Evolutionary conservation across 2,888 invertebrate genomes (phyloP), one percentile per base, ranked within the genome.

Genomic region (Odontocolon sp.): DNA sequence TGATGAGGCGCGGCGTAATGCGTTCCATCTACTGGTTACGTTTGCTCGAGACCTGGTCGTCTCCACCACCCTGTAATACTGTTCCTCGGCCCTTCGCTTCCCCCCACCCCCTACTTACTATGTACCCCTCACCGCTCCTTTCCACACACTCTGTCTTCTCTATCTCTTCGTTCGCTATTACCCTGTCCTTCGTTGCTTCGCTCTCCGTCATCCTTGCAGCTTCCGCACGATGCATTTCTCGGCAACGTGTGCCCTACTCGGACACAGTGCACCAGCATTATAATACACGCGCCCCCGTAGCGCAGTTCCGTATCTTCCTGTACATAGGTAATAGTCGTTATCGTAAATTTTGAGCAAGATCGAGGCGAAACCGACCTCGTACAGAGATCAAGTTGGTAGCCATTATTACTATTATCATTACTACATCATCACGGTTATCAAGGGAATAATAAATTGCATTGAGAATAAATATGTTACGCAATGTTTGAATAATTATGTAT

Each of bases 1-100:
- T 85, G 88, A 89, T 87, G 89, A 88, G 85, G 81, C 85, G 68
- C 57, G 83, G 76, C 84, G 82, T 85, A 86, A 86, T 84, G 84
- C 85, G 80, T 31, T 26, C 71, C 52, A 56, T 56, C 64, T 16
- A 77, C 47, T 42, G 45, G 16, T 56, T 61, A 74, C 28, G 8
- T 52, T 23, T 38, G 47, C 64, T 31, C 18, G 67, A 73, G 66
- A 67, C 33, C 59, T 78, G 74, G 77, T 75, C 74, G 66, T 63
- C 61, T 77, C 77, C 79, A 42, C 66, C 38, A 57, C 36, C 59
- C 59, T 63, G 67, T 74, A 71, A 73, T 73, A 70, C 54, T 28
- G 76, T 61, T 76, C 45, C 70, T n/a, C 54, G 38, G 47, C 18
- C 42, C 47, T 28, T 6, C 38, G 50, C 45, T 31, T 21, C 45